phyloP scores from a whole-genome alignment of 2,888 invertebrate species.

The Ceramica pisi region DNA sequence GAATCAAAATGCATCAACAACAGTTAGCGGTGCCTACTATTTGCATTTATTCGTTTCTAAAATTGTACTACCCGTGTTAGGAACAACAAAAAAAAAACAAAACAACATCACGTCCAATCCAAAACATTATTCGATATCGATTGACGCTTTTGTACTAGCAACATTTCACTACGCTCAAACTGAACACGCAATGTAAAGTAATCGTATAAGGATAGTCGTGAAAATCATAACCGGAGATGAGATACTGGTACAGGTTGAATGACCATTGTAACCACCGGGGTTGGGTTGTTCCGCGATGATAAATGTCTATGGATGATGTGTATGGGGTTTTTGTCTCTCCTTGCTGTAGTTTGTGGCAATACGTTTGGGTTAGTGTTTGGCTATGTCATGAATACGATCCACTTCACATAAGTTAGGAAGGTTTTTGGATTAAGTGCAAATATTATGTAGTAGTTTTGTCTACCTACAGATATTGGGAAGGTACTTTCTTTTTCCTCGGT shows the following conservation, averaged over 20 bases:
- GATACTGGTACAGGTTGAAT: conserved; percentile 37
- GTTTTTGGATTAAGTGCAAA: neutral
- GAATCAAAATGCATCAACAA: conserved; percentile 54
- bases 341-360: conserved; percentile 25
- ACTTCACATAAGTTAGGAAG: neutral
- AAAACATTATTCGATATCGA: neutral
- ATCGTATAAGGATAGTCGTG: conserved; percentile 28
- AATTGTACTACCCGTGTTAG: conserved; percentile 48
- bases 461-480: no score
- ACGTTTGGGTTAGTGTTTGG: conserved; percentile 30
- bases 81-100: conserved; percentile 2
- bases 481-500: no score
- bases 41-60: conserved; percentile 52
- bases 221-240: conserved; percentile 23
- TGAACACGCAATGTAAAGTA: conserved; percentile 39
- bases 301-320: conserved; percentile 60
- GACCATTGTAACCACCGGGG: conserved; percentile 54
- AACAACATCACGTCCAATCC: neutral
- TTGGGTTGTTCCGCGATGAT: conserved; percentile 56
- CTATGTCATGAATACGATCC: neutral
- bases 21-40: conserved; percentile 42
- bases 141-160: neutral
- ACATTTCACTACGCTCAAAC: conserved; percentile 6
- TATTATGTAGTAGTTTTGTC: no score
- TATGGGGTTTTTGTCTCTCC: conserved; percentile 40